These are phyloP conservation scores for Branchipolynoe longqiensis DNA, from an alignment of 2,888 invertebrate genomes.

Conservation along the genomic window DNA sequence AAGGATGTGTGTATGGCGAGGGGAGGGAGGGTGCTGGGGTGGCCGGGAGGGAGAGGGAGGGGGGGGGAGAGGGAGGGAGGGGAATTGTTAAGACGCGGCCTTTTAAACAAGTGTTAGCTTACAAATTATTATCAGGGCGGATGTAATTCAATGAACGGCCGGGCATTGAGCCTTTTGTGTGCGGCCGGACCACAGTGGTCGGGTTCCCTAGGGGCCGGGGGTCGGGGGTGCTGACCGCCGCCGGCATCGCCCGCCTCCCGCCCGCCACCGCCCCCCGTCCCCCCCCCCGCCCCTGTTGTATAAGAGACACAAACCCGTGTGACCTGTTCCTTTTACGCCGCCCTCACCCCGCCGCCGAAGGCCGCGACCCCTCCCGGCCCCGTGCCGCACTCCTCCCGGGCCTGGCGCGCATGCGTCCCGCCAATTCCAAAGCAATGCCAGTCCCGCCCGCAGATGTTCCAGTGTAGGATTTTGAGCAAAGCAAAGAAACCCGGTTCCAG, in stretches of 20 bases:
- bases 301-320: not conserved
- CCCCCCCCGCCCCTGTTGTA: not conserved
- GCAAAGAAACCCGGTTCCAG: conserved; percentile 14
- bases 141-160: conserved; percentile 42
- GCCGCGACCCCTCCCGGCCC: conserved; percentile 17
- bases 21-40: no score
- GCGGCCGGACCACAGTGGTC: not conserved
- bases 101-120: conserved; percentile 56
- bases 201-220: not conserved
- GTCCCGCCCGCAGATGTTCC: conserved; percentile 36
- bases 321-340: not conserved
- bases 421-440: conserved; percentile 13
- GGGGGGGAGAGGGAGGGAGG: no score
- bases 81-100: no score
- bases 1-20: no score
- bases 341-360: conserved; percentile 1
- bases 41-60: no score
- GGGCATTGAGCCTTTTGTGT: conserved; percentile 29
- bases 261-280: not conserved
- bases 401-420: not conserved
- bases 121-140: conserved; percentile 40
- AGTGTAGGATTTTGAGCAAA: not conserved
- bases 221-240: not conserved
- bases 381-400: not conserved
- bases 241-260: conserved; percentile 21